Evolutionary conservation across 2,888 invertebrate species (phyloP), one percentile per base, ranked within the genome.

Genomic region (Thelaira solivaga): DNA sequence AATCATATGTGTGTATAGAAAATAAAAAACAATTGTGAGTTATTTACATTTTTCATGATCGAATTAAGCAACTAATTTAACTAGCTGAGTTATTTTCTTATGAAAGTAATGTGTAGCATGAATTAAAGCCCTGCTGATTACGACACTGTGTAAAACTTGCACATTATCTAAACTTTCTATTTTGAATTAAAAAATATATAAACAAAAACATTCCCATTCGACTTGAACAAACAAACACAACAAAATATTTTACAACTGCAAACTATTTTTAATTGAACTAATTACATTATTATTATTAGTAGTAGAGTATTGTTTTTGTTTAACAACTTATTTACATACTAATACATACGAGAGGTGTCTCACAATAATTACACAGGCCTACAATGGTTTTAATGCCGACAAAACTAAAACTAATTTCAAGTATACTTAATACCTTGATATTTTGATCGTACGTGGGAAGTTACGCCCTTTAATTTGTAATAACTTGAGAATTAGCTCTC

Each of bases 251-350:
- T 22, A 61, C 20, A 31, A 22, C 2, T 61, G 31, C 41, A 45
- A 45, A 31, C 43, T 53, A 43, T 34, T 68, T 55, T 36, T 68
- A 57, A 68, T 57, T 68, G 47, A 68, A 68, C 47, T 57, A 68
- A 68, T 68, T 68, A 47, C 18, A 68, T 68, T 64, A 64, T 51
- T 36, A 67, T 47, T 43, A 68, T 68, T 55, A 57, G 47, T 39
- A 49, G 47, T n/a, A 20, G 18, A 18, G 47, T 47, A 68, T 57
- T 57, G 36, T 45, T 55, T 55, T 47, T 57, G 26, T 13, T 65
- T 43, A 53, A 51, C 29, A 53, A 11, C 53, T 53, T 41, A 41
- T 65, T 51, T 31, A 43, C 64, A 51, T 64, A 29, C 10, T 7
- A 36, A 11, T 13, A 26, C 4, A 26, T 26, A 26, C 6, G 6